Conservation (phyloP, 2,113 vertebrate genomes). For the Rissa tridactyla region DNA sequence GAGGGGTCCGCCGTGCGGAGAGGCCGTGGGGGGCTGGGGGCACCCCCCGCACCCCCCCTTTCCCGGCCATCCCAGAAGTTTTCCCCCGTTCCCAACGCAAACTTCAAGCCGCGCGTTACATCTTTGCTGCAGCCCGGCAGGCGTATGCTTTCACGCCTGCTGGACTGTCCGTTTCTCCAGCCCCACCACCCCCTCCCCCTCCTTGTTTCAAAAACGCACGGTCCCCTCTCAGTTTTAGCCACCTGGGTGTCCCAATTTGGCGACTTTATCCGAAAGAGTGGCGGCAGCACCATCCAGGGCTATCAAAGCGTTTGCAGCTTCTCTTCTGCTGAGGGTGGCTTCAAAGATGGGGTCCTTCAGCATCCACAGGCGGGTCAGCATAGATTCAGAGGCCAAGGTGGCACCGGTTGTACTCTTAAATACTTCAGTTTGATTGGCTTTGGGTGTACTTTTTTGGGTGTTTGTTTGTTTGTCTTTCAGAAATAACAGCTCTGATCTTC, state of each 20-base stretch:
- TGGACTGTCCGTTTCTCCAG: fast-evolving
- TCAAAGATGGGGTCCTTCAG: not conserved
- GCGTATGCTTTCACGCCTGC: fast-evolving
- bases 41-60: fast-evolving
- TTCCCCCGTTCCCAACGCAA: not conserved
- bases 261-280: fast-evolving
- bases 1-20: not conserved
- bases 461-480: not conserved
- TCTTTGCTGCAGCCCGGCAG: not conserved
- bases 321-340: not conserved
- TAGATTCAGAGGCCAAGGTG: not conserved
- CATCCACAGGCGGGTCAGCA: not conserved
- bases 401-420: not conserved
- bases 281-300: fast-evolving
- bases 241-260: fast-evolving
- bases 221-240: too few species aligned
- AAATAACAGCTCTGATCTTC: not conserved
- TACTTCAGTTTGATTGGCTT: not conserved
- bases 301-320: not conserved
- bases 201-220: fast-evolving
- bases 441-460: not conserved
- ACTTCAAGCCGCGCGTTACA: not conserved
- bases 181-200: too few species aligned
- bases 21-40: fast-evolving
- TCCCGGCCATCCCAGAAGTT: fast-evolving